Conservation (phyloP, 2,113 vertebrate species). For the Lepidothrix coronata region DNA sequence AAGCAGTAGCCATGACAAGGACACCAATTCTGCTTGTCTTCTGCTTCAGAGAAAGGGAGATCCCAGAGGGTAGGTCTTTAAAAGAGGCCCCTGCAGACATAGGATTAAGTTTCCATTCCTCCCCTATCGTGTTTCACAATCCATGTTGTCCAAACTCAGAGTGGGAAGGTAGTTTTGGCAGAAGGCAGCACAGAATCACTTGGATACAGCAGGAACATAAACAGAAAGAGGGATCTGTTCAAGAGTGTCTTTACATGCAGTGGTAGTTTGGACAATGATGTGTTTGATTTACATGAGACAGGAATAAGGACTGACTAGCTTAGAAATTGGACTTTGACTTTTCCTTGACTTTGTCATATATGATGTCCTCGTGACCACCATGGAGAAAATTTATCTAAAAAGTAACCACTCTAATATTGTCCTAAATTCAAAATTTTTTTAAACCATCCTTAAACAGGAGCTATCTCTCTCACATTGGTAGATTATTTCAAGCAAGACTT, state of each 20-base stretch:
- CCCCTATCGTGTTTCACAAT: neutral
- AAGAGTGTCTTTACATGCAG: neutral
- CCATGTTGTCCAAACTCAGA: neutral
- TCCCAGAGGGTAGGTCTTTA: neutral
- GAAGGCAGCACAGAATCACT: neutral
- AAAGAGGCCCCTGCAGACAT: neutral
- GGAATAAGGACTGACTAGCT: neutral
- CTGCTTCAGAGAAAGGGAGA: neutral
- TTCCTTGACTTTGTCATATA: neutral
- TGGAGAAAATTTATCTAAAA: neutral
- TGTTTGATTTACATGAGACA: neutral
- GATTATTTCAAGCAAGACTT: neutral
- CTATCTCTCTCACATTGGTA: neutral
- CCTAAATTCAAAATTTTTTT: neutral
- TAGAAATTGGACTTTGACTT: neutral
- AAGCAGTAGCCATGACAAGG: neutral
- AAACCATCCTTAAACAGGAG: neutral
- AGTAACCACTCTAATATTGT: neutral
- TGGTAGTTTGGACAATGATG: neutral
- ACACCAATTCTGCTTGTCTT: neutral
- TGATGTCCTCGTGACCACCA: accelerated
- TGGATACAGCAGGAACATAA: neutral
- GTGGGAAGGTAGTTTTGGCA: neutral
- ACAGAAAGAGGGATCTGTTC: neutral
- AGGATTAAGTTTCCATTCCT: neutral